Base-by-base conservation (phyloP, 2,888 invertebrate species). In the Oscheius sp. region DNA sequence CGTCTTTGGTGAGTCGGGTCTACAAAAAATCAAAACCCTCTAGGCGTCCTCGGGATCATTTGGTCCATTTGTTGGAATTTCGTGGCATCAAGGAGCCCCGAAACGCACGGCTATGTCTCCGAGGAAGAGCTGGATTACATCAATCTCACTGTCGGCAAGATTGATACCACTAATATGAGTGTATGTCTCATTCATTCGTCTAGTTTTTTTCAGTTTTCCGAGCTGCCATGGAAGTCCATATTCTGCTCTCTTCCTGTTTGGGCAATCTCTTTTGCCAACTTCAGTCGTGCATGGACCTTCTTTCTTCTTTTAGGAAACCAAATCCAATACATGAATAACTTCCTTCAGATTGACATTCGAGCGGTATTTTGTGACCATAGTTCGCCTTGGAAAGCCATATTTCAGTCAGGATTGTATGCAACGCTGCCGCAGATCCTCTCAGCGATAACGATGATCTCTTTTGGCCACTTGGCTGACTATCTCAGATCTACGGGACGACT, bases 181-280 rank as follows among this genome's bases (percentile, higher is more conserved):
- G 66, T 66, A 34, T 37, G 66, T 50, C n/a, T n/a, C n/a, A n/a
- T 65, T 96, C 95, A 8, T 39, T 33, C 23, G 25, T 17, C 57
- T 27, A 15, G 25, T 42, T 34, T 0, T n/a, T 20, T 71, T 72
- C 69, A 83, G 83, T 58, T 84, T 27, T 78, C 86, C 48, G 86
- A 84, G 34, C 87, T 89, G 4, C 98, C 98, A 0, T 98, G 97
- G 96, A 91, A 91, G 63, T 91, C 91, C 15, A 96, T 98, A 87
- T 91, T 94, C 84, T 93, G 93, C 3, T 98, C 97, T 1, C 91
- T 93, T 90, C 96, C 97, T 0, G 97, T 98, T 4, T 94, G 94
- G 88, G 97, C 98, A 15, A 98, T 98, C 82, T 95, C 97, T 77
- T 95, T 98, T 65, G 97, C 97, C n/a, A 98, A 98, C 15, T 78